phyloP scores from a whole-genome alignment of 2,797 vertebrate species.

The Acanthornis magna region DNA sequence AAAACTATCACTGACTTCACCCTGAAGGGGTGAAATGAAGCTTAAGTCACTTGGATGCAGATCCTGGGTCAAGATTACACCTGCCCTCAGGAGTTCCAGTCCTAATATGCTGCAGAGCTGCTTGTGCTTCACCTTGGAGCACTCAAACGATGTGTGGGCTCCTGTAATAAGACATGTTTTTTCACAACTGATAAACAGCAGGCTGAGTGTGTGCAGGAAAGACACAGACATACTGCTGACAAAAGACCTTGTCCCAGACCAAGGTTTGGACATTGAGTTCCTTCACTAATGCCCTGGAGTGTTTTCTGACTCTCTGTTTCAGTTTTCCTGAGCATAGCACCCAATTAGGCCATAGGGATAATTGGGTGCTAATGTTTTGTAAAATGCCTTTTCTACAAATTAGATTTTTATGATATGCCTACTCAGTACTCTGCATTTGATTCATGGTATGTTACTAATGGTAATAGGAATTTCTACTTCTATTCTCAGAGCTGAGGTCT shows the following conservation, averaged over 20 bases:
- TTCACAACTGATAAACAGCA: neutral
- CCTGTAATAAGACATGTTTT: neutral
- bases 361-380: neutral
- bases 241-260: neutral
- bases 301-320: neutral
- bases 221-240: rapidly evolving
- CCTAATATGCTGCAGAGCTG: neutral
- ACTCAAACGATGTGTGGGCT: neutral
- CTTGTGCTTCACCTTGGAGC: neutral
- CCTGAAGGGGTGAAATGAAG: neutral
- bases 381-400: neutral
- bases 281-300: neutral
- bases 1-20: neutral
- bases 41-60: neutral
- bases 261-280: neutral
- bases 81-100: neutral
- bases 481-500: neutral
- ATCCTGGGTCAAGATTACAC: neutral
- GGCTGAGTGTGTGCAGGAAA: neutral
- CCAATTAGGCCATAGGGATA: neutral
- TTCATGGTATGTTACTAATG: neutral
- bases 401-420: neutral
- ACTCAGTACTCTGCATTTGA: neutral
- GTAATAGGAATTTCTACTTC: neutral
- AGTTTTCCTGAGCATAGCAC: neutral